Conservation (phyloP, 2,113 vertebrate species). For the Procavia capensis region DNA sequence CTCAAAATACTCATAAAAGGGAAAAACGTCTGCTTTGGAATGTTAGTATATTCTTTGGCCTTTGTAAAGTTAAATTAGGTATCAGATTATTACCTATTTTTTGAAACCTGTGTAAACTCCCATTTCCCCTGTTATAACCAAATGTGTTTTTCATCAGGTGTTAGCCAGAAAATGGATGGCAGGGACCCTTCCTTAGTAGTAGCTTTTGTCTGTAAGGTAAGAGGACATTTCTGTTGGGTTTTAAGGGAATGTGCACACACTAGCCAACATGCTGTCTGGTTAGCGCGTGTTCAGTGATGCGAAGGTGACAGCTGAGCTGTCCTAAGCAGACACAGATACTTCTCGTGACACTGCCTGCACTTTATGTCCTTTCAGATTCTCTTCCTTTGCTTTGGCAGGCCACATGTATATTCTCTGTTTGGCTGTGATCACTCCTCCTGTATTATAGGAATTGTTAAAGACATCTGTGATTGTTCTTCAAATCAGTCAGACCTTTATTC, state of each 20-base stretch:
- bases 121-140: neutral
- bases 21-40: neutral
- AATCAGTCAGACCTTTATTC: neutral
- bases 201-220: slow-evolving; percentile 95
- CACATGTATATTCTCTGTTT: neutral
- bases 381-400: neutral
- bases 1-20: neutral
- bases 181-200: slow-evolving; percentile 90
- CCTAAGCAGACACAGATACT: neutral
- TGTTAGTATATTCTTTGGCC: neutral
- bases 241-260: accelerated
- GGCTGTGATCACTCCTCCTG: accelerated
- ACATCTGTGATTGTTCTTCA: neutral
- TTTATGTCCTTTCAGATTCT: neutral
- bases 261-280: no score
- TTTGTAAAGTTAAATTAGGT: neutral
- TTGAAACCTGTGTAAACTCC: neutral
- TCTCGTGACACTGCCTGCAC: neutral
- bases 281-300: neutral
- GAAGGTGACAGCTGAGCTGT: no score
- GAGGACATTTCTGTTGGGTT: neutral
- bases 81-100: accelerated
- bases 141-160: slow-evolving; percentile 71
- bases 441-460: neutral
- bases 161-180: neutral